These are phyloP conservation scores for Rhagoletis pomonella DNA, from an alignment of 1,140 invertebrate species.

Conservation along the genomic window DNA sequence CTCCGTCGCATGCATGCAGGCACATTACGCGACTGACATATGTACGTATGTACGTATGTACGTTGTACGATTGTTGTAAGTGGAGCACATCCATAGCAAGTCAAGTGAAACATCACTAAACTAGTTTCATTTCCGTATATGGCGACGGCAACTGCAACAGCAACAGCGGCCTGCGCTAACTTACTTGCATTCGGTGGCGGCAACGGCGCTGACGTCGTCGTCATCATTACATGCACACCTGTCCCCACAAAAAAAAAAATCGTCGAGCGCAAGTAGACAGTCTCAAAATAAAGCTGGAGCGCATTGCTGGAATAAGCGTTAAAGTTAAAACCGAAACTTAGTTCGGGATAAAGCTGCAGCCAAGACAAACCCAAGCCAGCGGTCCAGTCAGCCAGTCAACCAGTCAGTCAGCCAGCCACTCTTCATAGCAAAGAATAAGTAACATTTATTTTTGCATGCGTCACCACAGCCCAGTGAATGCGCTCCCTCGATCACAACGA, in stretches of 20 bases:
- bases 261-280: not conserved
- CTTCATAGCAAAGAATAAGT: not conserved
- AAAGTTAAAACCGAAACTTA: slow-evolving; percentile 6
- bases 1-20: not conserved
- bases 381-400: no score
- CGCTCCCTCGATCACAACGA: not conserved
- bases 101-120: slow-evolving; percentile 57
- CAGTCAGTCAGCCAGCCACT: not conserved
- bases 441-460: slow-evolving; percentile 11
- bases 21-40: not conserved
- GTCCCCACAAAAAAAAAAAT: not conserved
- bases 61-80: slow-evolving; percentile 52
- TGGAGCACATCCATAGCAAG: slow-evolving; percentile 58
- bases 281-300: no score
- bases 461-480: not conserved
- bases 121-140: slow-evolving; percentile 57
- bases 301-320: no score
- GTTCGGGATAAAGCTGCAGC: not conserved
- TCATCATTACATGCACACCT: slow-evolving; percentile 17
- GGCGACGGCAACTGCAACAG: not conserved
- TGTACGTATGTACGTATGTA: not conserved
- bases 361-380: no score
- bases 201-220: not conserved
- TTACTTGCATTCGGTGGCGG: not conserved
- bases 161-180: not conserved